phyloP scores from a whole-genome alignment of 2,797 vertebrate species.

The Xiphorhynchus erythropygius region DNA sequence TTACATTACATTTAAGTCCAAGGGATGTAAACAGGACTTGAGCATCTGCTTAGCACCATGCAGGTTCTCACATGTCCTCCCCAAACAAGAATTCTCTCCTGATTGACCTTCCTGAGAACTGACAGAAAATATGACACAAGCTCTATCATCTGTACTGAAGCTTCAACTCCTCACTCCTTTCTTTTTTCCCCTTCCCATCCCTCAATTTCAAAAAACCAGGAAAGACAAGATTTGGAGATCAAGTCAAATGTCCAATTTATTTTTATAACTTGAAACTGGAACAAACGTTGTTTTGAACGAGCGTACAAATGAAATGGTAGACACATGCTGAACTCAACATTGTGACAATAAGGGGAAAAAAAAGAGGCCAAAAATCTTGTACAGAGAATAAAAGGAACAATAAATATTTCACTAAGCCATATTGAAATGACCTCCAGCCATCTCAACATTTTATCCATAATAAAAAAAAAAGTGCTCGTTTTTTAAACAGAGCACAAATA shows the following conservation, averaged over 20 bases:
- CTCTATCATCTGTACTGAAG: not conserved
- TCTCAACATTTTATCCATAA: slow-evolving; percentile 86
- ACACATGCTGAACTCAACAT: slow-evolving; percentile 87
- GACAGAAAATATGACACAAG: not conserved
- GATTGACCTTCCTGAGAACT: not conserved
- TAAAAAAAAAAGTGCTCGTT: slow-evolving; percentile 80
- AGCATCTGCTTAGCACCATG: not conserved
- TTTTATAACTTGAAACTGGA: slow-evolving; percentile 88
- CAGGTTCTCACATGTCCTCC: not conserved
- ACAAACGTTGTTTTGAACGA: slow-evolving; percentile 86
- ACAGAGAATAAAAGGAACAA: slow-evolving; percentile 87
- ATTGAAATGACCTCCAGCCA: slow-evolving; percentile 84
- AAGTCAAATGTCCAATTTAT: slow-evolving; percentile 89
- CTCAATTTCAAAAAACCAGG: slow-evolving; percentile 68
- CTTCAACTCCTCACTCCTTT: not conserved
- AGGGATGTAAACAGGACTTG: not conserved
- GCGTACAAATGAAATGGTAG: slow-evolving; percentile 87
- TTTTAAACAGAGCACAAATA: slow-evolving; percentile 84
- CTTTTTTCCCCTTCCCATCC: not conserved
- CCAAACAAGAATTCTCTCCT: not conserved
- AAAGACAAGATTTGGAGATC: slow-evolving; percentile 83
- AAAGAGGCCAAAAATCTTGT: slow-evolving; percentile 83
- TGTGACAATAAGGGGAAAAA: slow-evolving; percentile 79
- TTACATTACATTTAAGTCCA: not conserved
- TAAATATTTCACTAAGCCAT: slow-evolving; percentile 86